Base-by-base conservation (phyloP, 2,888 invertebrate species). In the Conus canariensis region DNA sequence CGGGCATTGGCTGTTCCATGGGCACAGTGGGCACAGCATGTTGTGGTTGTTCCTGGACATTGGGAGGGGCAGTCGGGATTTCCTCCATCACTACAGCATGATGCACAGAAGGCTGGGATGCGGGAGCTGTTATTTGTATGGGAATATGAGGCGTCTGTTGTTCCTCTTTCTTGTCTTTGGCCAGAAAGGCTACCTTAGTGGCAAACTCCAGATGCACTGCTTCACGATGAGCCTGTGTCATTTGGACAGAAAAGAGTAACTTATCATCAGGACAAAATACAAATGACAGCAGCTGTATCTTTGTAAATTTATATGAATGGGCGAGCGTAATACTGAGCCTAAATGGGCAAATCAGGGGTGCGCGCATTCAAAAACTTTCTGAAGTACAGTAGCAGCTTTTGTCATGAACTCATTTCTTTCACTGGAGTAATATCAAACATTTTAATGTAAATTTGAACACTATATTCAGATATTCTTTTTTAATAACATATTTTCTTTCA, bases 181-280 rank as follows among this genome's bases (percentile, higher is more conserved):
- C 85, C 60, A 85, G 85, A 25, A 85, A 59, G 25, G 85, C 85
- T 10, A 85, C 85, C 45, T 85, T 85, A n/a, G 85, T 85, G 60
- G 85, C 85, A 60, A 85, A 85, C 85, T 85, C 85, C 60, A 85
- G n/a, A 10, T 59, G 58, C 25, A 85, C 85, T 4, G 60, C 60
- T 8, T 60, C 25, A 6, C 85, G n/a, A 60, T 85, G 85, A n/a
- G 59, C 85, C 85, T 85, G 60, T 16, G 19, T 16, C 10, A 10
- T 14, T 16, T 14, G 60, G 60, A 64, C 2, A 45, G 45, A 45
- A 45, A 45, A 45, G 45, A 77, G 25, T n/a, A 77, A n/a, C n/a
- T 45, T 45, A 45, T 45, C 45, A 45, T 45, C 45, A 45, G 45
- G 45, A 4, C 45, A 45, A 45, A 45, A 45, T 45, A 45, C 45